These are phyloP conservation scores for Monochamus saltuarius DNA, from an alignment of 1,140 invertebrate species.

Conservation along the genomic window DNA sequence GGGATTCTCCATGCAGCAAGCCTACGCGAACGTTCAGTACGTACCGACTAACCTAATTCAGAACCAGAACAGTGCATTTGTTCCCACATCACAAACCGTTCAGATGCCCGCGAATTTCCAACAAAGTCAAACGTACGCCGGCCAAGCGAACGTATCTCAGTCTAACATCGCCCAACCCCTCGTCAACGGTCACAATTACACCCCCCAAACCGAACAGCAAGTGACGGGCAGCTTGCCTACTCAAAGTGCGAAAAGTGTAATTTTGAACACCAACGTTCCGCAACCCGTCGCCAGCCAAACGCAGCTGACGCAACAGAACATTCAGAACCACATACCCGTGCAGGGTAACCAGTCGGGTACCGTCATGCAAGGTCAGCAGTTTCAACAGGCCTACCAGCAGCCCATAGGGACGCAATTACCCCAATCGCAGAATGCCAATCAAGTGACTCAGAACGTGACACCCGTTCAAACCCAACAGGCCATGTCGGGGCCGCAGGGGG, in stretches of 20 bases:
- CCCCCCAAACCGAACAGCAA: slow-evolving; percentile 33
- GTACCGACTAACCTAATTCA: slow-evolving; percentile 42
- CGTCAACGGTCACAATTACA: slow-evolving; percentile 47
- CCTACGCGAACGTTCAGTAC: slow-evolving; percentile 48
- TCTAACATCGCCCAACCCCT: slow-evolving; percentile 38
- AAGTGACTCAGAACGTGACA: background rate
- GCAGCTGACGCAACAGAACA: slow-evolving; percentile 24
- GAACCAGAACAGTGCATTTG: slow-evolving; percentile 47
- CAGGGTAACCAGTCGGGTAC: slow-evolving; percentile 26
- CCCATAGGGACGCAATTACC: background rate
- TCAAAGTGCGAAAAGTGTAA: slow-evolving; percentile 46
- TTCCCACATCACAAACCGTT: slow-evolving; percentile 44
- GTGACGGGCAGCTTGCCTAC: slow-evolving; percentile 37
- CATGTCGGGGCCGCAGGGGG: slow-evolving; percentile 23
- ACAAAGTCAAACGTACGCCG: slow-evolving; percentile 47
- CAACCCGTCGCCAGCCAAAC: slow-evolving; percentile 31
- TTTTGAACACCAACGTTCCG: slow-evolving; percentile 40
- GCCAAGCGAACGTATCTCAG: slow-evolving; percentile 38
- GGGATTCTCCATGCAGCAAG: slow-evolving; percentile 39
- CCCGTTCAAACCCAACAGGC: background rate
- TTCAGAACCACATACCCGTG: slow-evolving; percentile 33
- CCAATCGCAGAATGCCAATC: slow-evolving; percentile 8
- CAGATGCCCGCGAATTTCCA: slow-evolving; percentile 46
- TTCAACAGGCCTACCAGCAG: slow-evolving; percentile 21
- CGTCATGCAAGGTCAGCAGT: slow-evolving; percentile 23